Conservation (phyloP, 2,888 invertebrate species). For the Lochmaea crataegi region DNA sequence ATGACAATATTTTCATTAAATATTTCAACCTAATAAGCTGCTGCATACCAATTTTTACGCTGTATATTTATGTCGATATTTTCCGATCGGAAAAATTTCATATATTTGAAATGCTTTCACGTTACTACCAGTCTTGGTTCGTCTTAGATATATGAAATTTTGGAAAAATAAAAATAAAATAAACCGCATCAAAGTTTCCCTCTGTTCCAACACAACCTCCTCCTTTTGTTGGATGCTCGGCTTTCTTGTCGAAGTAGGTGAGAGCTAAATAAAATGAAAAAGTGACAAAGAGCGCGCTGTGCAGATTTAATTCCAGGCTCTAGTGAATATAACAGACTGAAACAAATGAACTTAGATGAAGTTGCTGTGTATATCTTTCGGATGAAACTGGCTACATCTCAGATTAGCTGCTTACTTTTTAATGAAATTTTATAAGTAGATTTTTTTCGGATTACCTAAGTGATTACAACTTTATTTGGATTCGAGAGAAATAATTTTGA, state of each 20-base stretch:
- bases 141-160: not conserved
- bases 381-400: not conserved
- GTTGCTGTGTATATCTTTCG: conserved; percentile 26
- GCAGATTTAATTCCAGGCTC: conserved; percentile 32
- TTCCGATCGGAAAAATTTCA: too few species aligned
- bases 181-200: not conserved
- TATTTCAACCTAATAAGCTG: too few species aligned
- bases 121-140: not conserved
- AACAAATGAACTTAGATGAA: conserved; percentile 34
- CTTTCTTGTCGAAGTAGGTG: conserved; percentile 31
- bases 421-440: conserved; percentile 11
- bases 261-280: conserved; percentile 31
- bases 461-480: not conserved
- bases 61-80: too few species aligned
- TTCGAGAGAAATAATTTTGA: too few species aligned
- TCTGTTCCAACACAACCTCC: not conserved
- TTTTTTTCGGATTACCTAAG: conserved; percentile 1
- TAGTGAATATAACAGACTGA: conserved; percentile 29
- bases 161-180: not conserved
- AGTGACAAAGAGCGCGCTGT: conserved; percentile 17
- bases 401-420: conserved; percentile 12
- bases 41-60: too few species aligned
- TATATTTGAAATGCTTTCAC: too few species aligned
- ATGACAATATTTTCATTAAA: too few species aligned
- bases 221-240: conserved; percentile 23